phyloP scores from a whole-genome alignment of 2,797 vertebrate genomes.

The Pogoniulus pusillus region DNA sequence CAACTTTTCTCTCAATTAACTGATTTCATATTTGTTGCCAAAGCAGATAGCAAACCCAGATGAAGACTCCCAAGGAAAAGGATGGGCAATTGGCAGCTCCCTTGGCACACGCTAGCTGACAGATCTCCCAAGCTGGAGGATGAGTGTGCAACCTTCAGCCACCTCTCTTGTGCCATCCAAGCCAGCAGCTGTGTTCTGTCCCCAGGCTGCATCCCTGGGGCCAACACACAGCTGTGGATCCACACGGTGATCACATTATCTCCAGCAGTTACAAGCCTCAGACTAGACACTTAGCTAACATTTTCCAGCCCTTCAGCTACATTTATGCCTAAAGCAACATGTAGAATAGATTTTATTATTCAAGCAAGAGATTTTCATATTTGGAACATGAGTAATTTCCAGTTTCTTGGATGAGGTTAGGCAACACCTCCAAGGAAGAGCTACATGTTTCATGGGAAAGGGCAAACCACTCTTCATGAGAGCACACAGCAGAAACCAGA shows the following conservation, averaged over 20 bases:
- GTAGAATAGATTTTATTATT: neutral
- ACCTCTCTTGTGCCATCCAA: accelerated
- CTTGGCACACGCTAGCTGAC: accelerated
- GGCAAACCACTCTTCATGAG: neutral
- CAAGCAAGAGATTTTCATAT: accelerated
- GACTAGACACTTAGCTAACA: neutral
- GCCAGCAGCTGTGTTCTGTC: accelerated
- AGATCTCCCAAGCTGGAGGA: neutral
- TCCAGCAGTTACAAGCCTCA: neutral
- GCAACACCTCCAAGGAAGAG: neutral
- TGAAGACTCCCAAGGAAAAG: no score
- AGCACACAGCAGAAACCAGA: accelerated
- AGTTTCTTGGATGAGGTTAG: neutral
- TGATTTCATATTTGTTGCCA: neutral
- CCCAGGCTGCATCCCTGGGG: accelerated
- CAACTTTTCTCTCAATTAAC: neutral
- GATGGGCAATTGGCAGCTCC: accelerated
- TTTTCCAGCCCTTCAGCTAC: neutral
- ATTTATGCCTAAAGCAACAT: neutral
- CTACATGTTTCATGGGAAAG: neutral
- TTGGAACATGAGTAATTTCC: neutral
- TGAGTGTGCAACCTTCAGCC: accelerated
- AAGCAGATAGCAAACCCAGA: neutral
- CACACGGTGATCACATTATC: accelerated
- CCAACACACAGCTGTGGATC: neutral